Evolutionary conservation across 2,113 vertebrate genomes (phyloP), one percentile per base, ranked within the genome.

Genomic region (Pygoscelis antarcticus): DNA sequence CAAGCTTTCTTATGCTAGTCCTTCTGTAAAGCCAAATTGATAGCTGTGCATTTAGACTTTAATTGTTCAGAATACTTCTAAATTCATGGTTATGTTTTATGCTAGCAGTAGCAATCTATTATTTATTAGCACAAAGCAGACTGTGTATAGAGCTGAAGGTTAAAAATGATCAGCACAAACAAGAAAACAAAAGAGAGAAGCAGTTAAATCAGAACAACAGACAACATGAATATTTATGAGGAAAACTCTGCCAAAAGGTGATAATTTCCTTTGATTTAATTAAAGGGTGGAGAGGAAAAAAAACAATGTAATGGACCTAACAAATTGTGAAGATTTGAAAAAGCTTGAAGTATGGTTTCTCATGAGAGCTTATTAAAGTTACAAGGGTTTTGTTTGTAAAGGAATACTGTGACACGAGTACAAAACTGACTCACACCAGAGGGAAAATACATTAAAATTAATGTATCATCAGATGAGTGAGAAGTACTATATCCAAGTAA

Each of bases 11-110:
- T 66, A 72, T 21, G 8, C 21, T 82, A 91, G 69, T 78, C 54
- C 12, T 72, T 62, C 42, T 65, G 16, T 91, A 71, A 94, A 94
- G 57, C 72, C 26, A 87, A 89, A 84, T 34, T 79, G 83, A 90
- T 89, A 89, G 29, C 57, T 77, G 34, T 58, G 49, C 52, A 85
- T 76, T 96, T 87, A 84, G 60, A 60, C 13, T 86, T 64, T 66
- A 95, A 92, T 76, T 89, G 83, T 92, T 97, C 51, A 76, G 49
- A 94, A 76, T 46, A 61, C 34, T 79, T 82, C 25, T 72, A 66
- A 81, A 94, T 82, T 72, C 69, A 91, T 79, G 52, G 57, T 4
- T 77, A n/a, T 61, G 36, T 58, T 94, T 89, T 75, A 54, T 42
- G 52, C 79, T 61, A 78, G 68, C 46, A 25, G 40, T 5, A 83